Base-by-base conservation (phyloP, 2,113 vertebrate species). In the Dasyprocta punctata region DNA sequence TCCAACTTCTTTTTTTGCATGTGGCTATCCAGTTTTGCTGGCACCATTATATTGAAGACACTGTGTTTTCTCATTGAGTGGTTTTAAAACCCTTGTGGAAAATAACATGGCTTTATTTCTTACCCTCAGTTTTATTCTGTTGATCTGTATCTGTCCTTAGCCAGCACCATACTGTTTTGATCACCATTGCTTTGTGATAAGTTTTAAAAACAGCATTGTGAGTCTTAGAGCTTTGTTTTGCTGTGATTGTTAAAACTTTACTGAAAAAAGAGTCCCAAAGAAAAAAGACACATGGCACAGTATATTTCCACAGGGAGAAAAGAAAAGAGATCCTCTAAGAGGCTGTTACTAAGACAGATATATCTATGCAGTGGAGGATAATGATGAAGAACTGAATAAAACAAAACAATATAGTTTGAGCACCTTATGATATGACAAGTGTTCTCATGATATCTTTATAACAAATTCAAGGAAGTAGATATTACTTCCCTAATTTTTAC, bases 1-100 rank as follows among this genome's bases (percentile, higher is more conserved):
- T 94, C n/a, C 47, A 60, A 36, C 33, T 86, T 97, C 44, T 69
- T 77, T 93, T 77, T 78, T 93, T 97, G 65, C 28, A 63, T 56
- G 13, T 80, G 16, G 5, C 44, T 83, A 38, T 44, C 24, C 33
- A 65, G 5, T 52, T 92, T 16, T 85, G 26, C n/a, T 44, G 77
- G 56, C 47, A 80, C 44, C 47, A 73, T 75, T 44, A 36, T 86
- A 16, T 91, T 78, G 24, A 93, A 78, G 11, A 69, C 49, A 52
- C n/a, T 90, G 28, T 90, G 9, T 73, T n/a, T 90, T 71, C 60
- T 63, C 63, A 60, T 77, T 56, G 38, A 61, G 69, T 41, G 14
- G 49, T 83, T 33, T 95, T 93, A 44, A 30, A 82, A 88, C 17
- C 30, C 69, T 87, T 82, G 38, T 61, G 8, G 28, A 77, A 95